Evolutionary conservation across 1,140 invertebrate genomes (phyloP).

Genomic region (Diprion similis): DNA sequence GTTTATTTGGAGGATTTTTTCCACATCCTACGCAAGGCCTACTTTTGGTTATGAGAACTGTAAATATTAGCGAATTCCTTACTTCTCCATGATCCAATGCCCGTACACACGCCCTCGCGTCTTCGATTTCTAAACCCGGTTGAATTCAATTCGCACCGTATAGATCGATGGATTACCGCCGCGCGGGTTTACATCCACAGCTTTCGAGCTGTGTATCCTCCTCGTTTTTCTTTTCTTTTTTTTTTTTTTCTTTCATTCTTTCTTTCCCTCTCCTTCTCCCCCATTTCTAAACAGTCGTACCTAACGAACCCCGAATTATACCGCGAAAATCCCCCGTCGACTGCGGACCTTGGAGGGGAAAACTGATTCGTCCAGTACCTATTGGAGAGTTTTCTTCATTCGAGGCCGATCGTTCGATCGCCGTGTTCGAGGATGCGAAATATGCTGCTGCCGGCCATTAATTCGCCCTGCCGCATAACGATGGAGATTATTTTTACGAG

Average conservation of each 20-base stretch:
- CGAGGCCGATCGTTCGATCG: background rate
- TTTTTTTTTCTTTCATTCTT: background rate
- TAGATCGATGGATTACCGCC: slow-evolving; percentile 22
- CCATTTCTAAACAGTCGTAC: too few species aligned
- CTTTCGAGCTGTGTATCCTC: background rate
- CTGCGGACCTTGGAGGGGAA: too few species aligned
- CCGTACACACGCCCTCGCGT: background rate
- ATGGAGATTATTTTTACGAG: slow-evolving; percentile 1
- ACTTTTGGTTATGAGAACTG: slow-evolving; percentile 5
- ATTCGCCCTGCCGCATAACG: background rate
- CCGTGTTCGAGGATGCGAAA: background rate
- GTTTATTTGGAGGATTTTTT: slow-evolving; percentile 3
- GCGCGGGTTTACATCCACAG: slow-evolving; percentile 29
- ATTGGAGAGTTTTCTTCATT: background rate
- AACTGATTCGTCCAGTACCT: background rate
- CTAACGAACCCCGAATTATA: too few species aligned
- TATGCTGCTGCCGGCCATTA: background rate
- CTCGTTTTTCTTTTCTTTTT: slow-evolving; percentile 8
- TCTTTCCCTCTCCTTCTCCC: background rate
- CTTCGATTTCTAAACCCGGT: background rate
- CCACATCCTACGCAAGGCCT: slow-evolving; percentile 5
- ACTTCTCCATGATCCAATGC: background rate
- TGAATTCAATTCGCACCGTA: background rate
- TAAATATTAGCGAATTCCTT: slow-evolving; percentile 8
- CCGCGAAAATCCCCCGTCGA: too few species aligned